These are phyloP conservation scores for Halocynthia roretzi DNA, from an alignment of 23 tunicate genomes.

Conservation along the genomic window DNA sequence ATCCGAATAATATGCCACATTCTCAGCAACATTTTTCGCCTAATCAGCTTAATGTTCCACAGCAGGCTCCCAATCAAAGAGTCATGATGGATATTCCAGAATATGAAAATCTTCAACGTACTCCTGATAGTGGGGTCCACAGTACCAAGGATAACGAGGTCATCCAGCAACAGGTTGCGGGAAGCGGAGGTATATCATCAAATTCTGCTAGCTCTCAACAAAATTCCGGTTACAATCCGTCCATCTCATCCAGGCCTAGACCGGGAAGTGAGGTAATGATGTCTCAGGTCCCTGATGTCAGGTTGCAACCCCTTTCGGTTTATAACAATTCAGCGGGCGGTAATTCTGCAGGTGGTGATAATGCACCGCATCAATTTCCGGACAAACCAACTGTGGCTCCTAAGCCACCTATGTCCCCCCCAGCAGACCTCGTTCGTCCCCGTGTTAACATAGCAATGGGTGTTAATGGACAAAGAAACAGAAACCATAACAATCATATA, in stretches of 20 bases:
- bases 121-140: slow-evolving; percentile 29
- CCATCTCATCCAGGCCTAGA: slow-evolving; percentile 1
- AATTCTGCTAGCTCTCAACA: neutral
- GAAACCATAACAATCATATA: slow-evolving; percentile 7
- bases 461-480: slow-evolving; percentile 7
- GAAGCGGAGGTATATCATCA: neutral
- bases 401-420: slow-evolving; percentile 12
- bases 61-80: neutral
- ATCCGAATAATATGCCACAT: neutral
- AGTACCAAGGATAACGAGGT: slow-evolving; percentile 6
- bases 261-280: slow-evolving; percentile 20
- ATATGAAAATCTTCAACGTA: slow-evolving; percentile 13
- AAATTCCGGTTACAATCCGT: neutral
- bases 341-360: slow-evolving; percentile 4
- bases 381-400: slow-evolving; percentile 21
- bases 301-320: slow-evolving; percentile 7
- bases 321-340: neutral
- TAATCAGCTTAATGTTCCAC: neutral
- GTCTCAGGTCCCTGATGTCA: neutral
- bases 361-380: neutral
- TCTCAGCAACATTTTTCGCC: neutral
- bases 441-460: slow-evolving; percentile 5
- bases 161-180: slow-evolving; percentile 1
- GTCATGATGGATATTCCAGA: neutral
- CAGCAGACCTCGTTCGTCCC: neutral